A percentile compares a stretch with the other conserved stretches of the same genome.
phyloP scores from a whole-genome alignment of 2,888 invertebrate genomes.

The Lepetodrilus schrolli region DNA sequence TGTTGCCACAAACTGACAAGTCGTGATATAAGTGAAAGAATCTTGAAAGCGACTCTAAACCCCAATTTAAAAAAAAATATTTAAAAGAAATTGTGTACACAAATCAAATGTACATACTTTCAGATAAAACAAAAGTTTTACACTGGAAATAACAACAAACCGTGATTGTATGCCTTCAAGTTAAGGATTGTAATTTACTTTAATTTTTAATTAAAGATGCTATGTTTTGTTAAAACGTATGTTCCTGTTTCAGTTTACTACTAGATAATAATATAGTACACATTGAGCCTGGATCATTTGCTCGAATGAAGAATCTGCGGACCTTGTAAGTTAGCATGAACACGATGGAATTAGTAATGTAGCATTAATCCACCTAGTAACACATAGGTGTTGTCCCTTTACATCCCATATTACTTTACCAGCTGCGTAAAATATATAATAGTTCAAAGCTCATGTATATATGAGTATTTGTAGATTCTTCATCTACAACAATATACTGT shows the following conservation, averaged over 20 bases:
- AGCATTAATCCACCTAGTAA: not conserved
- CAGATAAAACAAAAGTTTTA: not conserved
- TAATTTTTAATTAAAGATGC: not conserved
- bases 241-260: slow-evolving; percentile 26
- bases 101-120: not conserved
- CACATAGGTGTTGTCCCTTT: not conserved
- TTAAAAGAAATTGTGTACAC: not conserved
- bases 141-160: not conserved
- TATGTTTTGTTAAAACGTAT: too few species aligned
- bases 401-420: not conserved
- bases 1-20: too few species aligned
- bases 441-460: not conserved
- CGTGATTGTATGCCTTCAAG: too few species aligned
- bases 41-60: too few species aligned
- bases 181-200: not conserved
- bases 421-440: not conserved
- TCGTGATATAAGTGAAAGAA: too few species aligned
- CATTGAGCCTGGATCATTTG: slow-evolving; percentile 32
- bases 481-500: too few species aligned
- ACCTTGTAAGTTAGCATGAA: not conserved
- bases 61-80: too few species aligned
- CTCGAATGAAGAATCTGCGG: not conserved
- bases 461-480: not conserved
- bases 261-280: slow-evolving; percentile 21
- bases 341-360: not conserved